A percentile compares a stretch with the other conserved stretches of the same genome.
Evolutionary conservation across 2,113 vertebrate genomes (phyloP).

Genomic region (Vulpes ferrilata): DNA sequence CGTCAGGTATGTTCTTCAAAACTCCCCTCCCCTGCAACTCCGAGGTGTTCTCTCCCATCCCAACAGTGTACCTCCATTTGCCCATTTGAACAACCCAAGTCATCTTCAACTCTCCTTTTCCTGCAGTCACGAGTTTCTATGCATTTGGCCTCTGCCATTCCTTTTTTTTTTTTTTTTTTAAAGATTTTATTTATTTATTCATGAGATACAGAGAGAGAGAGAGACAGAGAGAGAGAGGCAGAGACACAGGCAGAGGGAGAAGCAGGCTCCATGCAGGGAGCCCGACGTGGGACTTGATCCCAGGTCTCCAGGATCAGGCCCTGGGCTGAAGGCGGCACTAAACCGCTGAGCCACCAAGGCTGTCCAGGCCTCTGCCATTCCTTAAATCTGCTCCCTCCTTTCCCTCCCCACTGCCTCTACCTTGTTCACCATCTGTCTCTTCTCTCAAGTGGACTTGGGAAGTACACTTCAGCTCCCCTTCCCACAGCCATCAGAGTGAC

Average conservation of each 20-base stretch:
- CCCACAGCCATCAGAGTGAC: background rate
- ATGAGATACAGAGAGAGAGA: too few relatives aligned
- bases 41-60: background rate
- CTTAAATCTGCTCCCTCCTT: background rate
- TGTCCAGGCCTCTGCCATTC: background rate
- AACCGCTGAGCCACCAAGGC: too few relatives aligned
- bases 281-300: too few relatives aligned
- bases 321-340: too few relatives aligned
- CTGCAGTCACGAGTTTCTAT: too few relatives aligned
- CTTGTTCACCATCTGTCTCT: background rate
- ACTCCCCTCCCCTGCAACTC: too few relatives aligned
- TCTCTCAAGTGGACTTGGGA: background rate
- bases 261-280: too few relatives aligned
- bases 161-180: background rate
- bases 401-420: background rate
- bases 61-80: background rate
- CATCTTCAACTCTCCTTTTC: background rate
- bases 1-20: background rate
- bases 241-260: too few relatives aligned
- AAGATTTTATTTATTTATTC: too few relatives aligned
- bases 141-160: background rate
- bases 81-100: background rate
- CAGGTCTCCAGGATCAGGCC: too few relatives aligned
- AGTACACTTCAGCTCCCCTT: background rate
- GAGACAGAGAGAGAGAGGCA: too few relatives aligned